phyloP scores from a whole-genome alignment of 2,113 vertebrate species.

The Gavia stellata region DNA sequence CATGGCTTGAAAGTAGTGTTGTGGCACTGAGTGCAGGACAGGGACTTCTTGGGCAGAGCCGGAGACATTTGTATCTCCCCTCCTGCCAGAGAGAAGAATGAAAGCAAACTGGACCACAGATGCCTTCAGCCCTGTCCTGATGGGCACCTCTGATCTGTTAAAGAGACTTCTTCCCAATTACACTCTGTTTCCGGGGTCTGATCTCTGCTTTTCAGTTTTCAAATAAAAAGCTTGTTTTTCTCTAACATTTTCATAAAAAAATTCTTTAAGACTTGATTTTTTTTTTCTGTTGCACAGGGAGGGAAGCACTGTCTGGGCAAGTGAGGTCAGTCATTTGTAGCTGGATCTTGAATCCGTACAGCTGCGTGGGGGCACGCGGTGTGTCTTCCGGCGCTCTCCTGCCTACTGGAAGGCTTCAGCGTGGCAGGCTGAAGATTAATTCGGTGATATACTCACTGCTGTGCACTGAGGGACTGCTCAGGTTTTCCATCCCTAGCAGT shows the following conservation, averaged over 20 bases:
- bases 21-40: not conserved
- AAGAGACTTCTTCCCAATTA: not conserved
- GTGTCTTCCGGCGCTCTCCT: not conserved
- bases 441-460: not conserved
- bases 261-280: not conserved
- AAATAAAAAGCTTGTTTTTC: not conserved
- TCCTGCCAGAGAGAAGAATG: not conserved
- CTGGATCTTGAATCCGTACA: not conserved
- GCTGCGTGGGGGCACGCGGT: rapidly evolving
- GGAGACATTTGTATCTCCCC: not conserved
- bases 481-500: not conserved
- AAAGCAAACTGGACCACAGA: not conserved
- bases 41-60: not conserved
- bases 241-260: not conserved
- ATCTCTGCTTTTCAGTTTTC: not conserved
- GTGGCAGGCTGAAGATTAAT: not conserved
- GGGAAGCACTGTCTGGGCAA: not conserved
- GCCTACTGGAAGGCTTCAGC: not conserved
- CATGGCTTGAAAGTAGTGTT: not conserved
- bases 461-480: not conserved
- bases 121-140: not conserved
- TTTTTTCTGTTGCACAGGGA: not conserved
- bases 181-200: not conserved
- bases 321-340: not conserved
- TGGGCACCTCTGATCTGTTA: not conserved